Evolutionary conservation across 2,113 vertebrate genomes (phyloP).

Genomic region (Alligator sinensis): DNA sequence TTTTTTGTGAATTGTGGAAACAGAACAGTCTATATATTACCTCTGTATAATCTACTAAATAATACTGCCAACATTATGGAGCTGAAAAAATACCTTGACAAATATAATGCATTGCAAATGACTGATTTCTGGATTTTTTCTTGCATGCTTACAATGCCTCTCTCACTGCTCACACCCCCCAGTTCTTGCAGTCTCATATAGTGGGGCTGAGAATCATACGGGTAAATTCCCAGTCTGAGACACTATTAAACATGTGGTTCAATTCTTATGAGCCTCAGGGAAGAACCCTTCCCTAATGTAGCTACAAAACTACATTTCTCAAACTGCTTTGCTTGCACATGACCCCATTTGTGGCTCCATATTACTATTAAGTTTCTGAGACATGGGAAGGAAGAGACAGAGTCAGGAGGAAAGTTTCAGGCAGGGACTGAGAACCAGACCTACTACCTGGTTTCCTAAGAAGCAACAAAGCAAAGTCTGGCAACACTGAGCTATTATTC

Average conservation of each 20-base stretch:
- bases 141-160: neutral
- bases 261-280: neutral
- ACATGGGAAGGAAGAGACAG: too few relatives aligned
- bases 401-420: too few relatives aligned
- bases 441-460: too few relatives aligned
- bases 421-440: too few relatives aligned
- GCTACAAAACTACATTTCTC: neutral
- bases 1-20: neutral
- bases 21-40: neutral
- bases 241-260: neutral
- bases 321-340: neutral
- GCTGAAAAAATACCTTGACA: neutral
- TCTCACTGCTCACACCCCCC: neutral
- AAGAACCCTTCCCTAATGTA: neutral
- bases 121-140: neutral
- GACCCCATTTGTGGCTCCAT: neutral
- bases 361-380: neutral
- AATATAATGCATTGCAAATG: neutral
- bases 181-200: neutral
- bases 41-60: neutral
- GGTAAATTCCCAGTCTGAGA: neutral
- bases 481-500: neutral
- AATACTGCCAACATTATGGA: neutral
- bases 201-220: neutral
- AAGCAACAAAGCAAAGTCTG: neutral